These are phyloP conservation scores for Monopterus albus DNA, from an alignment of 2,113 vertebrate species.

Conservation along the genomic window DNA sequence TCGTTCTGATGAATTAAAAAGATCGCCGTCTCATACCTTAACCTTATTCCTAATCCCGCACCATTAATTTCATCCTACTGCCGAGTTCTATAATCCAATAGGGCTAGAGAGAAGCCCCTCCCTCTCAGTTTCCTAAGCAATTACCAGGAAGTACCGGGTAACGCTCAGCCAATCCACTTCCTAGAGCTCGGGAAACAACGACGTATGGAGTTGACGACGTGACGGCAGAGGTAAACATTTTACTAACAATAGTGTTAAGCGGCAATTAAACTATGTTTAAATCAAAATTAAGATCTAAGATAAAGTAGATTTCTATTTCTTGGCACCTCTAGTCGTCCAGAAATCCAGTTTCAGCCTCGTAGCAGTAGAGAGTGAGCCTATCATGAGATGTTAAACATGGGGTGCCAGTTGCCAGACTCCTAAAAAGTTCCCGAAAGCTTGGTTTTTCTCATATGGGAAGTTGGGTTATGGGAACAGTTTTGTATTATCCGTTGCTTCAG, in stretches of 20 bases:
- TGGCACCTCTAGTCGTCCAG: accelerated
- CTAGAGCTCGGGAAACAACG: neutral
- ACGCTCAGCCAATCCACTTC: constrained; percentile 52
- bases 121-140: neutral
- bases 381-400: constrained; percentile 67
- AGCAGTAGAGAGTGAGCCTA: neutral
- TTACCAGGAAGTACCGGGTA: constrained; percentile 28
- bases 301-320: accelerated
- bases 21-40: no score
- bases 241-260: neutral
- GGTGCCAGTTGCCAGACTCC: neutral
- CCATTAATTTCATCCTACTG: no score
- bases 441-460: neutral
- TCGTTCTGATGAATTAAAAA: no score
- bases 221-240: constrained; percentile 21
- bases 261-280: neutral
- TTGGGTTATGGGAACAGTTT: neutral
- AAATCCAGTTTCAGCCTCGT: neutral
- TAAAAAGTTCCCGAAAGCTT: neutral
- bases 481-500: constrained; percentile 30
- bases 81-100: no score
- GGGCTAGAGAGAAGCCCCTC: neutral
- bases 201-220: constrained; percentile 40
- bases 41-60: no score
- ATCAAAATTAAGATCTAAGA: no score